Evolutionary conservation across 2,113 vertebrate species (phyloP).

Genomic region (Bettongia penicillata): DNA sequence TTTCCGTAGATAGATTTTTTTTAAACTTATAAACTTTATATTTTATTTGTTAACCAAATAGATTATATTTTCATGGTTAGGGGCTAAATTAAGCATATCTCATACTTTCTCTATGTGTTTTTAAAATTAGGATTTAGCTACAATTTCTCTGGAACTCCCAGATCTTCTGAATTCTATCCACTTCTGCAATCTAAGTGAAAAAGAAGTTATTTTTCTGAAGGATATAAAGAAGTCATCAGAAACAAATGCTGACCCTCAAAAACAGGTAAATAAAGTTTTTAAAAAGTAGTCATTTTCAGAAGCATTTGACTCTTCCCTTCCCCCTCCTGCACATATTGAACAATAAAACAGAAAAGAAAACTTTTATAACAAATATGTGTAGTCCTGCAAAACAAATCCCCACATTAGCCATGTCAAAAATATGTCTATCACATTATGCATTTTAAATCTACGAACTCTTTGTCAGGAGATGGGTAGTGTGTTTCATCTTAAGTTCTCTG

Average conservation of each 20-base stretch:
- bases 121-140: conserved; percentile 85
- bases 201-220: conserved; percentile 94
- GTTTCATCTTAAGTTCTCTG: background rate
- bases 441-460: background rate
- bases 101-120: conserved; percentile 52
- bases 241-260: conserved; percentile 76
- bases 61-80: background rate
- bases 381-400: background rate
- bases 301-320: background rate
- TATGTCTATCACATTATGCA: background rate
- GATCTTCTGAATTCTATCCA: conserved; percentile 92
- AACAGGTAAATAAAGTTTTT: conserved; percentile 81
- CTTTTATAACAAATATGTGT: background rate
- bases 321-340: background rate
- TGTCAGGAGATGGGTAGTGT: background rate
- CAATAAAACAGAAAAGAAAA: background rate
- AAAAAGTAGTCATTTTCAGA: background rate
- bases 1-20: conserved; percentile 1
- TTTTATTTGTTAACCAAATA: conserved; percentile 20
- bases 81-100: background rate
- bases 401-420: background rate
- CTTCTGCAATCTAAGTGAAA: conserved; percentile 90
- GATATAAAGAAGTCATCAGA: conserved; percentile 85
- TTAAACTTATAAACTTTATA: background rate
- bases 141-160: conserved; percentile 89